Evolutionary conservation across 2,888 invertebrate species (phyloP), one percentile per base, ranked within the genome.

Genomic region (Caradrina kadenii): DNA sequence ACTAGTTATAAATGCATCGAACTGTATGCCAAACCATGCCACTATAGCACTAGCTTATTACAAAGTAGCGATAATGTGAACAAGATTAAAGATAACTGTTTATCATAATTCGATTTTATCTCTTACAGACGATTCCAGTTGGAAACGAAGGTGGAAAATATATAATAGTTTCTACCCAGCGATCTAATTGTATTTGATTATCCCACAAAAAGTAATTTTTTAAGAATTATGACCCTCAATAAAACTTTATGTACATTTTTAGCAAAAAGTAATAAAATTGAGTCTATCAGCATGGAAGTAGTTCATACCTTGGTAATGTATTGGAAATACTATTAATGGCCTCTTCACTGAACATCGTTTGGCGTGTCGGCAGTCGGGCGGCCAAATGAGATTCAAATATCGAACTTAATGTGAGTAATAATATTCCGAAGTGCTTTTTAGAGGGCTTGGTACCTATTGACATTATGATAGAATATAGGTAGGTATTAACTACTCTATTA

Each of bases 1-100:
- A 58, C 19, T 74, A 42, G 53, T 80, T 81, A 79, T 81, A 80
- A 83, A 87, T 87, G 85, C 81, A 85, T 75, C 59, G 68, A 60
- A 79, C 82, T 66, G 21, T 39, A 15, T 56, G 17, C 13, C 11
- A 19, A 39, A 13, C 6, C 15, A 17, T 72, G 50, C 22, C 21
- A 39, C 49, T 39, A n/a, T 42, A 42, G 15, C 3, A 13, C 22
- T 21, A 22, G 21, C 63, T 70, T 53, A 7, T 52, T 62, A 19
- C 48, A 35, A 19, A 21, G 1, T 45, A n/a, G 31, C 0, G n/a
- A 55, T 49, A 21, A 55, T 42, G 42, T 50, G 21, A 60, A 55
- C 8, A 67, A 45, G 22, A 26, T 21, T 42, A 42, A 42, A 50
- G 10, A 42, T 55, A 19, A 26, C 3, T 22, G 48, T 26, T 55